Evolutionary conservation across 2,888 invertebrate species (phyloP), one percentile per base, ranked within the genome.

Genomic region (Biston betularia): DNA sequence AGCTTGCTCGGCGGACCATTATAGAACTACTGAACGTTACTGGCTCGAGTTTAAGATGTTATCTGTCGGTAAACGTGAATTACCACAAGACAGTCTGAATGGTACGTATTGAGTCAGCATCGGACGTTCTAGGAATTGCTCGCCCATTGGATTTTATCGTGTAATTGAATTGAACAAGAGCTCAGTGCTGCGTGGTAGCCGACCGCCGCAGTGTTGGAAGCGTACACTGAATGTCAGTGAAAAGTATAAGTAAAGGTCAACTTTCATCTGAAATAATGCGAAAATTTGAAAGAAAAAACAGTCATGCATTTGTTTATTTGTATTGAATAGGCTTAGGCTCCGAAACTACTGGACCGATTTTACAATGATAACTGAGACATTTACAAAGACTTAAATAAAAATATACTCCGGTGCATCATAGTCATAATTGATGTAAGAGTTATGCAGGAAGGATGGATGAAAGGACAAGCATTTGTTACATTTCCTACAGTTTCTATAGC

Each of bases 401-500:
- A n/a, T n/a, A n/a, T n/a, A n/a, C n/a, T n/a, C n/a, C n/a, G n/a
- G n/a, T n/a, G n/a, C n/a, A n/a, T n/a, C n/a, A n/a, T n/a, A n/a
- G n/a, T n/a, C n/a, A n/a, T n/a, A n/a, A n/a, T 96, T 87, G 95
- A 95, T 85, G 95, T 98, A 6, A 95, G 97, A 76, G 94, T 98
- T 12, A 98, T 99, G 98, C 97, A 97, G 82, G 97, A 98, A 87
- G 99, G 99, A 0, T 95, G 98, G 80, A 98, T 99, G 98, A 99
- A 98, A 88, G 98, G 98, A 0, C 99, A 99, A 89, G 98, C 98
- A 0, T 99, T 99, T 94, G 95, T 99, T 0, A 97, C 97, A 0
- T 94, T 98, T 62, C 97, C 97, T 60, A 95, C 94, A 78, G 94
- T 96, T 12, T 92, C 94, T 54, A 89, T 95, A 78, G 97, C 98